phyloP scores from a whole-genome alignment of 2,113 vertebrate genomes.

The Pheucticus melanocephalus region DNA sequence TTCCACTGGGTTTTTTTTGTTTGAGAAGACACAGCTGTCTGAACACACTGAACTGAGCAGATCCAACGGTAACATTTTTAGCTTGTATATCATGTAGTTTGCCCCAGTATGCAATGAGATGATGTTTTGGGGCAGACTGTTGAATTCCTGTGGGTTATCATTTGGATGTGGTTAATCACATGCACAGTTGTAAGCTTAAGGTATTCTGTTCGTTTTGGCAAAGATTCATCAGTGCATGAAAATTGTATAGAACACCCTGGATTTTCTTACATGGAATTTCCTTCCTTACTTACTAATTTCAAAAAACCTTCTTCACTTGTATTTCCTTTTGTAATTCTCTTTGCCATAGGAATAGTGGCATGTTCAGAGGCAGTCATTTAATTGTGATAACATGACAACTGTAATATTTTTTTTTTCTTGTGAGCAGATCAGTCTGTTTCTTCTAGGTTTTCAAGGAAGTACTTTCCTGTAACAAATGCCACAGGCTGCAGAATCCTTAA shows the following conservation, averaged over 20 bases:
- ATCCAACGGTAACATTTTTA: background rate
- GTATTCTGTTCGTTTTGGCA: background rate
- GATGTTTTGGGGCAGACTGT: background rate
- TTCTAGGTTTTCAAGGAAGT: background rate
- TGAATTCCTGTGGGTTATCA: background rate
- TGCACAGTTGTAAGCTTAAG: background rate
- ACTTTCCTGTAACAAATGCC: background rate
- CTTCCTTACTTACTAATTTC: background rate
- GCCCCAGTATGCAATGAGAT: background rate
- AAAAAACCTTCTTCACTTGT: background rate
- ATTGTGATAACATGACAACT: background rate
- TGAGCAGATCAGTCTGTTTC: background rate
- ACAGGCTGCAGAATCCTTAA: background rate
- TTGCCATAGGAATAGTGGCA: background rate
- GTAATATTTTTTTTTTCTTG: background rate
- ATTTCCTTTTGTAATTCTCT: background rate
- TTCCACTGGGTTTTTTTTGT: background rate
- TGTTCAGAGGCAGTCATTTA: background rate
- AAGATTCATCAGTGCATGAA: background rate
- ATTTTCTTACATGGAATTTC: background rate
- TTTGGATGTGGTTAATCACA: slow-evolving; percentile 20
- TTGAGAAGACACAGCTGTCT: background rate
- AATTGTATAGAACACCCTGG: background rate
- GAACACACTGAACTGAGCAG: background rate
- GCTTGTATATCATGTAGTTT: background rate